Evolutionary conservation across 2,797 vertebrate genomes (phyloP).

Genomic region (Malacoraja senta): DNA sequence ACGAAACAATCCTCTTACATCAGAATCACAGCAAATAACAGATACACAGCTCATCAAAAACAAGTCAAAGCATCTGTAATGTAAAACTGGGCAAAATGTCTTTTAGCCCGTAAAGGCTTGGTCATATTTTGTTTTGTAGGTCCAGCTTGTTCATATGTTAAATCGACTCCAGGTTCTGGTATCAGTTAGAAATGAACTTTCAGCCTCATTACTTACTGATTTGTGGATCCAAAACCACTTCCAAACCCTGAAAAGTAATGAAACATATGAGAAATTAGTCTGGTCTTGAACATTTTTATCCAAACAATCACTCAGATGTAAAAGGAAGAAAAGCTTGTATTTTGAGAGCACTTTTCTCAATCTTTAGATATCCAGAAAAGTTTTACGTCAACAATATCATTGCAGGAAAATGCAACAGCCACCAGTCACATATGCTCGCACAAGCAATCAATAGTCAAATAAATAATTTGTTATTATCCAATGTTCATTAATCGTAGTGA

Average conservation of each 20-base stretch:
- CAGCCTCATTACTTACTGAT: conserved; percentile 70
- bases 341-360: neutral
- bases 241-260: conserved; percentile 64
- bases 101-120: conserved; percentile 8
- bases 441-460: neutral
- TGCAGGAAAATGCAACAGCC: neutral
- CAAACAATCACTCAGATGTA: neutral
- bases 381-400: neutral
- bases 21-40: conserved; percentile 12
- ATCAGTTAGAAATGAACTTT: conserved; percentile 34
- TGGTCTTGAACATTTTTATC: neutral
- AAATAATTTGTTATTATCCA: neutral
- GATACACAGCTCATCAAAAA: neutral
- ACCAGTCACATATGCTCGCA: neutral
- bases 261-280: neutral
- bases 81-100: neutral
- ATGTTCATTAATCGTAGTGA: neutral
- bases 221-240: conserved; percentile 70
- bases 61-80: neutral
- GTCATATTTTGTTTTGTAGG: neutral
- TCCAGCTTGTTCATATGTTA: neutral
- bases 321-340: neutral
- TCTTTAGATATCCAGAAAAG: too few species aligned
- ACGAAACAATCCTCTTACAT: conserved; percentile 30
- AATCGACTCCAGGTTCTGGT: conserved; percentile 23